Conservation (phyloP, 2,113 vertebrate genomes). For the Malurus cyaneus region DNA sequence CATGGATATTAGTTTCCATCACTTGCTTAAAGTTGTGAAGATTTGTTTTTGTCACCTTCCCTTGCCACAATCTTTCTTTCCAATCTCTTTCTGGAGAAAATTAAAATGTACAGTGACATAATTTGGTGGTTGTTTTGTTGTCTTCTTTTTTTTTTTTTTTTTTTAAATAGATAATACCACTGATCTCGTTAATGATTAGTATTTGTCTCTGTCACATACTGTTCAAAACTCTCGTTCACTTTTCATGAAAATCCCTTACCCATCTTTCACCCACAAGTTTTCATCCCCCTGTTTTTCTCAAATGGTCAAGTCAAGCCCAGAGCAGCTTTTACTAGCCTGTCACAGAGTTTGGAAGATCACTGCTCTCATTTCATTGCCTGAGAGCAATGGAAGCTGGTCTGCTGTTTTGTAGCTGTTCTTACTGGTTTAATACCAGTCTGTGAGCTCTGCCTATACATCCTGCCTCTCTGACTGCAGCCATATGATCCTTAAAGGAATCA, state of each 20-base stretch:
- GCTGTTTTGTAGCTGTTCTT: background rate
- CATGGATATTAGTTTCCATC: background rate
- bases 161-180: background rate
- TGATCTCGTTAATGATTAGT: accelerated
- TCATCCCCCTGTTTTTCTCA: background rate
- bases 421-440: background rate
- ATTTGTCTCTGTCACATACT: background rate
- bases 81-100: background rate
- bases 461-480: background rate
- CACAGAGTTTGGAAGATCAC: background rate
- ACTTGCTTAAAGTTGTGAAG: background rate
- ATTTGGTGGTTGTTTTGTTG: background rate
- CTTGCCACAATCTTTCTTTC: background rate
- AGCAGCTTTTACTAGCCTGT: background rate
- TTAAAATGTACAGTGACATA: background rate
- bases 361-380: background rate
- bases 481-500: background rate
- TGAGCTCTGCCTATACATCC: background rate
- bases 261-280: background rate
- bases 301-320: background rate
- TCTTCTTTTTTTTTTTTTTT: background rate
- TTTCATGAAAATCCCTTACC: background rate
- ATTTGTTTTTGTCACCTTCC: background rate
- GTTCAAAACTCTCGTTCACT: background rate
- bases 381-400: background rate